Evolutionary conservation across 2,888 invertebrate genomes (phyloP).

Genomic region (Campopleginae sp.): DNA sequence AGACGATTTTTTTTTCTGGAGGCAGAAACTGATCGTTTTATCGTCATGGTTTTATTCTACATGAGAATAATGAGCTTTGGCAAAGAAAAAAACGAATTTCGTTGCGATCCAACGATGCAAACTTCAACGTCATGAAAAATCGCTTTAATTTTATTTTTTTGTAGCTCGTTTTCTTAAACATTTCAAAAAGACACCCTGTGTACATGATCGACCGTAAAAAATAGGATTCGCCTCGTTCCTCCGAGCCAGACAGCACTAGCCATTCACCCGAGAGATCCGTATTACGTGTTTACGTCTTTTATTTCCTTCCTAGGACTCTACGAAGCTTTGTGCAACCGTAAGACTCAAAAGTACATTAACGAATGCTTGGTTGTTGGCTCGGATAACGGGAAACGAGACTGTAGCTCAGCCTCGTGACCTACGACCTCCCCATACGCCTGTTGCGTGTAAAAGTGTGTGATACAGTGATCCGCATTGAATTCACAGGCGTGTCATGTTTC

Average conservation of each 20-base stretch:
- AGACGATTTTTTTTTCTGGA: too few species aligned
- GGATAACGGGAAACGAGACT: slow-evolving; percentile 71
- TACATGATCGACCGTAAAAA: background rate
- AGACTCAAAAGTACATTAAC: background rate
- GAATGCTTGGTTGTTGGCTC: slow-evolving; percentile 4
- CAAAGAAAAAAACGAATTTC: too few species aligned
- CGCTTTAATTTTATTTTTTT: background rate
- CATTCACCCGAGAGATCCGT: background rate
- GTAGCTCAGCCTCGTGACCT: slow-evolving; percentile 73
- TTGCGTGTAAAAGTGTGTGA: slow-evolving; percentile 4
- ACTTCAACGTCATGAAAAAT: background rate
- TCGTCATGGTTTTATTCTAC: too few species aligned
- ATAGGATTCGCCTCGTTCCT: slow-evolving; percentile 11
- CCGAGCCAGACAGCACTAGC: background rate
- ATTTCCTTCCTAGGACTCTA: background rate
- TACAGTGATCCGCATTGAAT: slow-evolving; percentile 57
- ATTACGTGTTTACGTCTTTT: background rate
- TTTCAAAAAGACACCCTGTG: background rate
- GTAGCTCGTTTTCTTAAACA: background rate
- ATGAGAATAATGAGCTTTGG: too few species aligned
- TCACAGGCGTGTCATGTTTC: slow-evolving; percentile 53
- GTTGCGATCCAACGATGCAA: too few species aligned
- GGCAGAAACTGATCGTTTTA: too few species aligned
- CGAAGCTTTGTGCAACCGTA: background rate
- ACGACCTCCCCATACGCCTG: slow-evolving; percentile 69